phyloP scores from a whole-genome alignment of 2,797 vertebrate species.

The Alca torda region DNA sequence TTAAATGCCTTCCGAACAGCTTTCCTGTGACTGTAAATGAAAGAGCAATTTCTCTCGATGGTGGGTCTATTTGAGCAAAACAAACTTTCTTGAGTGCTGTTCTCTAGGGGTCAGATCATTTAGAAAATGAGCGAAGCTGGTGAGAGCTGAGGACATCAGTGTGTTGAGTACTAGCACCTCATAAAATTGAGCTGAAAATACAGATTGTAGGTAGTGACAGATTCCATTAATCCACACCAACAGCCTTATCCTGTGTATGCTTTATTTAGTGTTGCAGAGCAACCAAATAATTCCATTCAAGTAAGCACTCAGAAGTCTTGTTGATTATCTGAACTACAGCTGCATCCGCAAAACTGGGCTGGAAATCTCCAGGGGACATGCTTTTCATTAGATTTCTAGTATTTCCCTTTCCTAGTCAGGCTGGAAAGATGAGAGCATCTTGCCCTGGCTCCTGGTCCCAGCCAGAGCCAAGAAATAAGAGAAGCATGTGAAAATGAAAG shows the following conservation, averaged over 20 bases:
- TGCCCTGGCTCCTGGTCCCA: background rate
- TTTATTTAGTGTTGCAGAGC: background rate
- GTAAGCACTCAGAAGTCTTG: background rate
- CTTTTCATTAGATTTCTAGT: background rate
- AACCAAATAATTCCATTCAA: background rate
- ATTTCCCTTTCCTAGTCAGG: constrained; percentile 6
- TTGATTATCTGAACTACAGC: background rate
- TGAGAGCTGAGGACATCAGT: background rate
- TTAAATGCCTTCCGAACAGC: background rate
- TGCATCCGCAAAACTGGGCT: background rate
- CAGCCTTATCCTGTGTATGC: background rate
- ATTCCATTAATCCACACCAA: background rate
- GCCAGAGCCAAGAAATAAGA: background rate
- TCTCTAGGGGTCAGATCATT: background rate
- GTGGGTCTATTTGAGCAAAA: background rate
- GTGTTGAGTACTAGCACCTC: background rate
- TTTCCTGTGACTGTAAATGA: background rate
- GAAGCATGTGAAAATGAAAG: background rate
- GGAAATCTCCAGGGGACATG: background rate
- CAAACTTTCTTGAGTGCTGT: background rate
- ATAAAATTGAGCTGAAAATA: background rate
- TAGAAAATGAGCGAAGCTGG: background rate
- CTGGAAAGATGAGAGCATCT: background rate
- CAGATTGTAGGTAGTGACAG: background rate
- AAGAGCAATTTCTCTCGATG: background rate